These are phyloP conservation scores for Ormyrus nitidulus DNA, from an alignment of 2,888 invertebrate genomes.

Conservation along the genomic window DNA sequence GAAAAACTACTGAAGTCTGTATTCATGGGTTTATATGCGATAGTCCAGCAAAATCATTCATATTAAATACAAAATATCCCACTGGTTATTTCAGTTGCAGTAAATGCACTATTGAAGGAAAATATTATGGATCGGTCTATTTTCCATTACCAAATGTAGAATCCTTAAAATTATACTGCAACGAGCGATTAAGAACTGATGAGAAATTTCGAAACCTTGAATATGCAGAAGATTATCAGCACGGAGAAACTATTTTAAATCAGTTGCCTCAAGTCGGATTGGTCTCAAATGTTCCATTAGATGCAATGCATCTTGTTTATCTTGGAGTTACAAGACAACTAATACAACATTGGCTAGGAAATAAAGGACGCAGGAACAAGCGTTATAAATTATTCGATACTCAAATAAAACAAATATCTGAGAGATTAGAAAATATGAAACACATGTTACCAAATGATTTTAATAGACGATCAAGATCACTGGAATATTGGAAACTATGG, in stretches of 20 bases:
- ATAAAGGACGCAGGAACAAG: conserved; percentile 23
- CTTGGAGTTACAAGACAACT: conserved; percentile 47
- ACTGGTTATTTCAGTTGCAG: conserved; percentile 19
- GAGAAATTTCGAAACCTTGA: conserved; percentile 7
- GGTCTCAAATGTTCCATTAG: conserved; percentile 50
- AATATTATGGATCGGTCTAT: conserved; percentile 6
- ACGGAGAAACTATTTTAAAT: conserved; percentile 31
- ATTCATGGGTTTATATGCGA: conserved; percentile 13
- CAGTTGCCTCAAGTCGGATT: conserved; percentile 43
- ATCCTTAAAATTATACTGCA: background rate
- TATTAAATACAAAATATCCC: conserved; percentile 19
- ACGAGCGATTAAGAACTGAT: conserved; percentile 15
- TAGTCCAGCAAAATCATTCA: conserved; percentile 21
- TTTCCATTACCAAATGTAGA: background rate
- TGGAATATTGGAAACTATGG: conserved; percentile 44
- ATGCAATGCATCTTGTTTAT: conserved; percentile 42
- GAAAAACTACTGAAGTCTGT: background rate
- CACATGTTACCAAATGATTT: conserved; percentile 53
- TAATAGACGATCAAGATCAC: conserved; percentile 54
- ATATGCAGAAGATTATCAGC: conserved; percentile 35
- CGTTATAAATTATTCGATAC: conserved; percentile 3
- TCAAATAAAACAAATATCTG: conserved; percentile 19
- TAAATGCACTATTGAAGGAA: conserved; percentile 43
- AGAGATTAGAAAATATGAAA: conserved; percentile 14
- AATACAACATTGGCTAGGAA: conserved; percentile 34